phyloP scores from a whole-genome alignment of 1,140 invertebrate genomes.

The Panagrolaimus sp. region DNA sequence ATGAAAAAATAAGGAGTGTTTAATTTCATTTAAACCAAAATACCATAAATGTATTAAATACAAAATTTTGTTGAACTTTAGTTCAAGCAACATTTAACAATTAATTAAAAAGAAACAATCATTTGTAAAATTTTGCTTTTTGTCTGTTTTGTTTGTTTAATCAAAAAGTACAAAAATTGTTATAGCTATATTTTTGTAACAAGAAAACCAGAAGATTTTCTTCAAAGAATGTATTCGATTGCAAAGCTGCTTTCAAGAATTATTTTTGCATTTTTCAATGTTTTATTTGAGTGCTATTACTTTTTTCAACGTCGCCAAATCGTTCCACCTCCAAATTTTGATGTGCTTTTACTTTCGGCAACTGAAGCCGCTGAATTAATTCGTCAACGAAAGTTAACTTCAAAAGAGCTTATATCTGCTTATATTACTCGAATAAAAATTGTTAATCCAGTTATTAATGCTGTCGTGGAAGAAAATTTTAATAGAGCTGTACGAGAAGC shows the following conservation, averaged over 20 bases:
- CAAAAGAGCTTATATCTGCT: conserved; percentile 31
- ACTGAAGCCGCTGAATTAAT: conserved; percentile 43
- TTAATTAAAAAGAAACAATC: no score
- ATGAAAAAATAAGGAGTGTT: no score
- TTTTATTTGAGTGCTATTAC: conserved; percentile 26
- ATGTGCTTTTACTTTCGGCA: conserved; percentile 37
- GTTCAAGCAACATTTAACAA: no score
- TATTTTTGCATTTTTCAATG: conserved; percentile 30
- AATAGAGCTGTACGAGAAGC: conserved; percentile 41
- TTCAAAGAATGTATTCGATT: not conserved
- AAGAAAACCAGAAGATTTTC: not conserved
- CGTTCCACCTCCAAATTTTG: conserved; percentile 25
- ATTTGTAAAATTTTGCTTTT: no score
- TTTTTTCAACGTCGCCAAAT: conserved; percentile 18
- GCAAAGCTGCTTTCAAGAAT: not conserved
- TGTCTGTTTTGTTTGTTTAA: no score
- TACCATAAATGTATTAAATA: no score
- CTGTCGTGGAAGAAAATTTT: conserved; percentile 44
- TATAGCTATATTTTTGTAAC: no score
- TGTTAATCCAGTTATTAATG: conserved; percentile 44
- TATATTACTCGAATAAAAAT: conserved; percentile 47
- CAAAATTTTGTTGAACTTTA: no score
- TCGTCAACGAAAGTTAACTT: conserved; percentile 29
- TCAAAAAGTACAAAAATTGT: no score
- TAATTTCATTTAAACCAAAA: no score